A percentile compares a stretch with the other conserved stretches of the same genome.
These are phyloP conservation scores for Philereme transversata DNA, from an alignment of 2,888 invertebrate genomes.

Conservation along the genomic window DNA sequence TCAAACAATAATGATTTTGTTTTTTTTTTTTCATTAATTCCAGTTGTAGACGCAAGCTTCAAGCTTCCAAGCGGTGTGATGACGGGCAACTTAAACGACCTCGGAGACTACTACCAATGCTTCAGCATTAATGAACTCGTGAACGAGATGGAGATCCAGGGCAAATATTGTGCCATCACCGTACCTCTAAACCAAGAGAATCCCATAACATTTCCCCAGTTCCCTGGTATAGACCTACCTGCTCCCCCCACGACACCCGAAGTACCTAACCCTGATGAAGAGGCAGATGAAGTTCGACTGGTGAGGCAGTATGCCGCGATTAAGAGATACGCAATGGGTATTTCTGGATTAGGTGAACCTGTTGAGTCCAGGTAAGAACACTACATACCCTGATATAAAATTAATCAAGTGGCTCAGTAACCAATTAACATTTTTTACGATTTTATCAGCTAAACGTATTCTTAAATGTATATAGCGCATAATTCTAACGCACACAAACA, in stretches of 20 bases:
- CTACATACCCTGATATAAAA: no score
- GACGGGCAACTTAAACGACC: constrained; percentile 62
- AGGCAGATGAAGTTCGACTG: constrained; percentile 4
- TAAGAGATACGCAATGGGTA: constrained; percentile 39
- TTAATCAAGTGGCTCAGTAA: no score
- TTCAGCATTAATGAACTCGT: constrained; percentile 46
- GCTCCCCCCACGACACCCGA: constrained; percentile 23
- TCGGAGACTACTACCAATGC: constrained; percentile 69
- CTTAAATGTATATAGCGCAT: no score
- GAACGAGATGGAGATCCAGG: constrained; percentile 55
- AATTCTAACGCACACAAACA: no score
- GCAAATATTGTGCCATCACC: constrained; percentile 69
- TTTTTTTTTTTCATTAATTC: constrained; percentile 14
- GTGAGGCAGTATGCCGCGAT: constrained; percentile 31
- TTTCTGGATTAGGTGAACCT: constrained; percentile 45
- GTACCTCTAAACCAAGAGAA: constrained; percentile 46
- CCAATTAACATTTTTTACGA: no score
- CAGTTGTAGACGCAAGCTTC: constrained; percentile 74
- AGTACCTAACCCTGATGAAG: constrained; percentile 22
- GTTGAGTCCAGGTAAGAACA: constrained; percentile 39
- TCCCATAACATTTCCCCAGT: constrained; percentile 28
- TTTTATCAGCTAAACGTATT: no score
- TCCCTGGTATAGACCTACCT: constrained; percentile 23
- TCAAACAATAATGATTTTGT: not conserved
- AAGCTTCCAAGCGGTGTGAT: constrained; percentile 68